phyloP scores from a whole-genome alignment of 2,888 invertebrate genomes.

The Synergus japonicus region DNA sequence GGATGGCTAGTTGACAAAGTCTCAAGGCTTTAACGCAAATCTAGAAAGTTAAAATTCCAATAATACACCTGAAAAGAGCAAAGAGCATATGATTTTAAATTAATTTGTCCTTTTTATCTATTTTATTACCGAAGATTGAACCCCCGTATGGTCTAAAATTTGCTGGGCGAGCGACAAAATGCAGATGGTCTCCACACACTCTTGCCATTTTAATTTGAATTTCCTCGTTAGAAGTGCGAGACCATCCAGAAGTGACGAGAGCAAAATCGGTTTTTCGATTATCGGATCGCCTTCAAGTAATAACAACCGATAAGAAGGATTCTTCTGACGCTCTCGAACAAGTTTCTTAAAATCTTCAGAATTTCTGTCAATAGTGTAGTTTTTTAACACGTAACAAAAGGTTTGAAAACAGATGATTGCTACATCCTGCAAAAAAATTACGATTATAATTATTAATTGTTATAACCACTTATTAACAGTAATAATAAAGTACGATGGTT shows the following conservation, averaged over 20 bases:
- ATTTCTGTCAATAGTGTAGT: constrained; percentile 60
- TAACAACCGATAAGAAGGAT: constrained; percentile 55
- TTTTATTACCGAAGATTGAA: constrained; percentile 78
- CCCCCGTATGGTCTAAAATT: constrained; percentile 79
- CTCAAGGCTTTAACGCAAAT: constrained; percentile 85
- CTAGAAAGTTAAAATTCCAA: constrained; percentile 75
- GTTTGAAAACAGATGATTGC: constrained; percentile 74
- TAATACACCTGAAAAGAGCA: constrained; percentile 16
- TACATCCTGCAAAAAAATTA: constrained; percentile 45
- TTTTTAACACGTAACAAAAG: constrained; percentile 71
- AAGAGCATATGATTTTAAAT: too few species aligned
- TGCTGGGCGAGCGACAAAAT: constrained; percentile 80
- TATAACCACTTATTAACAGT: too few species aligned
- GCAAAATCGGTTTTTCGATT: constrained; percentile 78
- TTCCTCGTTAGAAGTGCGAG: constrained; percentile 83
- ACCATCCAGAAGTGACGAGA: constrained; percentile 84
- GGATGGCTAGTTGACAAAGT: constrained; percentile 84
- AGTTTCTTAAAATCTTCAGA: not conserved
- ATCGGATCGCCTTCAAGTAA: constrained; percentile 75
- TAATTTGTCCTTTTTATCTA: constrained; percentile 12
- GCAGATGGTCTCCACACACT: constrained; percentile 87
- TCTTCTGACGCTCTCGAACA: not conserved
- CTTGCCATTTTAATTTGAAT: constrained; percentile 87
- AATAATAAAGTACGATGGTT: too few species aligned
- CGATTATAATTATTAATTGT: too few species aligned